Conservation (phyloP, 2,113 vertebrate genomes). For the Halichoerus grypus region DNA sequence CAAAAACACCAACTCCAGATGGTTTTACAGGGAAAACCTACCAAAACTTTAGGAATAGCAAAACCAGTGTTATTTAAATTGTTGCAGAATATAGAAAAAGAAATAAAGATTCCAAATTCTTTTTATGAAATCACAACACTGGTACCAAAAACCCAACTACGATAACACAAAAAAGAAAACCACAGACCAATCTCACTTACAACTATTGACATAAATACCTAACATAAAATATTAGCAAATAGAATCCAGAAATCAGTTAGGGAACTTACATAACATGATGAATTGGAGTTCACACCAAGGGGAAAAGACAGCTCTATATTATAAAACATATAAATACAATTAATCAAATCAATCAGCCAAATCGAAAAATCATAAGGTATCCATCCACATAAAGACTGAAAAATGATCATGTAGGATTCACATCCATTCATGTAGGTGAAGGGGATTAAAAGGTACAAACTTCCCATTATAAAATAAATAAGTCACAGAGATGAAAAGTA, state of each 20-base stretch:
- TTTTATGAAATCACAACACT: conserved; percentile 35
- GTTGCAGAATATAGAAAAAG: conserved; percentile 56
- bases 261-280: neutral
- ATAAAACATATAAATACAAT: neutral
- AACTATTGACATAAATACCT: neutral
- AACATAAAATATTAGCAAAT: neutral
- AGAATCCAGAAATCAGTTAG: neutral
- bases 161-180: conserved; percentile 40
- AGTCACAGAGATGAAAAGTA: neutral
- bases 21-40: conserved; percentile 40
- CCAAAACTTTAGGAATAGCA: conserved; percentile 39
- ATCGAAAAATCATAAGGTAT: conserved; percentile 11
- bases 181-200: conserved; percentile 9
- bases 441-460: neutral
- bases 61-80: conserved; percentile 55
- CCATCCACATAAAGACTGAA: conserved; percentile 9
- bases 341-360: neutral
- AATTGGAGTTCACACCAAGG: neutral
- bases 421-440: neutral
- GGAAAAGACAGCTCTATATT: neutral
- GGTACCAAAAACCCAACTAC: conserved; percentile 21
- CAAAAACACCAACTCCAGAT: conserved; percentile 59
- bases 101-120: conserved; percentile 44
- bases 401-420: neutral
- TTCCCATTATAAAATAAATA: neutral